These are phyloP conservation scores for Aphodius granarius DNA, from an alignment of 2,888 invertebrate genomes.

Conservation along the genomic window DNA sequence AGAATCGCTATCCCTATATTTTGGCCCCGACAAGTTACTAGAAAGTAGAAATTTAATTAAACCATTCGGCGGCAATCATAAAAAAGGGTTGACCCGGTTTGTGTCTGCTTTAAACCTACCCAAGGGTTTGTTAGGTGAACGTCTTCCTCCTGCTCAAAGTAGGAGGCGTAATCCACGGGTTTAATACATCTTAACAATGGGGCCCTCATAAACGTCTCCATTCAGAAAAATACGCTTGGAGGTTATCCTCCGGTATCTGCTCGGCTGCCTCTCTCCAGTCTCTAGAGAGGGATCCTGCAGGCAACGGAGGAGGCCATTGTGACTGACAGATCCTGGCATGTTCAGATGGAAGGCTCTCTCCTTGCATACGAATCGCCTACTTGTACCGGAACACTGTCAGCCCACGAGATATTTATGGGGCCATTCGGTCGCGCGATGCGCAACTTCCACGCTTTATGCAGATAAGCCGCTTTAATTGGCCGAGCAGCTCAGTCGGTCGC, in stretches of 20 bases:
- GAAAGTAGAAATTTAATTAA: background rate
- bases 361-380: slow-evolving; percentile 55
- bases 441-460: slow-evolving; percentile 51
- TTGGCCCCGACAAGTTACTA: background rate
- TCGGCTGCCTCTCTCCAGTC: slow-evolving; percentile 34
- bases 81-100: background rate
- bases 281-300: slow-evolving; percentile 46
- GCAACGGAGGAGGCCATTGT: slow-evolving; percentile 50
- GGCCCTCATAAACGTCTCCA: slow-evolving; percentile 28
- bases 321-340: slow-evolving; percentile 56
- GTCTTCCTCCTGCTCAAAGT: background rate
- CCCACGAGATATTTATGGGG: slow-evolving; percentile 47
- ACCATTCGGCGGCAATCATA: background rate
- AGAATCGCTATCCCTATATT: background rate
- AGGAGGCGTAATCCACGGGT: slow-evolving; percentile 15
- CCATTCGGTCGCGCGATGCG: slow-evolving; percentile 44
- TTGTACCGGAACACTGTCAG: slow-evolving; percentile 50
- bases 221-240: slow-evolving; percentile 27
- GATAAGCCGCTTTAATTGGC: slow-evolving; percentile 53
- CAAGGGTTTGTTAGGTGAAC: background rate
- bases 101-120: background rate
- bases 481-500: slow-evolving; percentile 25
- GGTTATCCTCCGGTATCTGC: slow-evolving; percentile 31
- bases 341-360: slow-evolving; percentile 53
- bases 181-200: slow-evolving; percentile 30